A percentile compares a stretch with the other conserved stretches of the same genome.
phyloP scores from a whole-genome alignment of 2,888 invertebrate species.

The Melipona bicolor region DNA sequence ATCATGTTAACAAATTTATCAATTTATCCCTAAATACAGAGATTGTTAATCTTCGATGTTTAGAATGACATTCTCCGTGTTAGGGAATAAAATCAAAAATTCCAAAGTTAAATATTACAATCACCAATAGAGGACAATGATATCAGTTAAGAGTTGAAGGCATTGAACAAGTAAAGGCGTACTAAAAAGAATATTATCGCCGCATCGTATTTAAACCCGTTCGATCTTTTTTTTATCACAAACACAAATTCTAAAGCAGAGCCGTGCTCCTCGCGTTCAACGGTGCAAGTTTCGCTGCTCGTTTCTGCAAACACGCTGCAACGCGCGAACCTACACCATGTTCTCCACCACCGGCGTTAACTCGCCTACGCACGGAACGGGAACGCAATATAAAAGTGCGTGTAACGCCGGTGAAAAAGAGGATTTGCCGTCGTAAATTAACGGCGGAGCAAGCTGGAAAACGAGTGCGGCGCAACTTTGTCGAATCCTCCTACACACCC shows the following conservation, averaged over 20 bases:
- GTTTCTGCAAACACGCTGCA: not conserved
- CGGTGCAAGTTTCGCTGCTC: not conserved
- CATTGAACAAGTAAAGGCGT: no score
- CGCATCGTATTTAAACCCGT: not conserved
- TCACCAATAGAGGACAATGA: no score
- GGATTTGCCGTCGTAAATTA: slow-evolving; percentile 23
- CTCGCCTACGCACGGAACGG: not conserved
- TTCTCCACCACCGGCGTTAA: not conserved
- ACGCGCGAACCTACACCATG: not conserved
- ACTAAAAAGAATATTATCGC: not conserved
- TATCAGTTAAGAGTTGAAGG: no score
- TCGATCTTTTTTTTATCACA: not conserved
- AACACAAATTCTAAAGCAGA: not conserved
- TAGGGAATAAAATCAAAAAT: no score
- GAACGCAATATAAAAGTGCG: slow-evolving; percentile 34
- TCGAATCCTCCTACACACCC: not conserved
- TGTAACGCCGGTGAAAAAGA: not conserved
- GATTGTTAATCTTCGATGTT: no score
- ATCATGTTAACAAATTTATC: no score
- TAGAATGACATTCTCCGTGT: no score
- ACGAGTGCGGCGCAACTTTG: slow-evolving; percentile 24
- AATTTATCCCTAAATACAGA: no score
- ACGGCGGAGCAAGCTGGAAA: not conserved
- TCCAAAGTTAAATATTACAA: no score
- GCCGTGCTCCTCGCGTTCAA: not conserved